phyloP scores from a whole-genome alignment of 2,113 vertebrate genomes.

The Catharus bicknelli region DNA sequence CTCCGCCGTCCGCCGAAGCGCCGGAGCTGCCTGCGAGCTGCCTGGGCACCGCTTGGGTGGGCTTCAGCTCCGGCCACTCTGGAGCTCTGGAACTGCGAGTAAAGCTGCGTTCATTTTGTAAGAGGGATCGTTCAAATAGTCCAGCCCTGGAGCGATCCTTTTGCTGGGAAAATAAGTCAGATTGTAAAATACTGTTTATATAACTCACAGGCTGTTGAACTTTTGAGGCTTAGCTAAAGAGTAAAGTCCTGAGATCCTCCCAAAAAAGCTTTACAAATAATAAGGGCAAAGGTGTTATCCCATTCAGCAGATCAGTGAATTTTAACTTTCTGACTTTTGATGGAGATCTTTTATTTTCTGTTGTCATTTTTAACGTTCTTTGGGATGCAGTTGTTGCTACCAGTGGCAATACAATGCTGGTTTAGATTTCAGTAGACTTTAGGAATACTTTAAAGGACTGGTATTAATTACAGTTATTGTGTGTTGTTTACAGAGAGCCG shows the following conservation, averaged over 20 bases:
- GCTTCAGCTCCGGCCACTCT: not conserved
- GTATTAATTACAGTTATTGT: constrained; percentile 45
- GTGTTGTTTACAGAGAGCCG: not conserved
- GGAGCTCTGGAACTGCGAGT: not conserved
- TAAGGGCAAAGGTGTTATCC: constrained; percentile 31
- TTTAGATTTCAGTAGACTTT: not conserved
- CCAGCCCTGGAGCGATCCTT: not conserved
- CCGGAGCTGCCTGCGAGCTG: not conserved
- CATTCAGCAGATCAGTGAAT: not conserved
- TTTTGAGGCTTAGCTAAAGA: constrained; percentile 32
- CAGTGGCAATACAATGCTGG: not conserved
- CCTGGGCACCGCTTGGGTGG: not conserved
- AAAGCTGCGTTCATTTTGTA: not conserved
- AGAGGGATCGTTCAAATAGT: not conserved
- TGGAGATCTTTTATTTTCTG: not conserved
- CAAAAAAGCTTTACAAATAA: constrained; percentile 14
- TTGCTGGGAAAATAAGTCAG: constrained; percentile 24
- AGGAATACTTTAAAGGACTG: constrained; percentile 13
- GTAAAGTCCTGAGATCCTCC: constrained; percentile 46
- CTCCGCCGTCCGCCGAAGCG: not conserved
- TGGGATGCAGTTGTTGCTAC: not conserved
- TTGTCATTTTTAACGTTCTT: not conserved
- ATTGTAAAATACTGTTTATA: constrained; percentile 44
- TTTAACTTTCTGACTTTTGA: not conserved
- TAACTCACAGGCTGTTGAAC: constrained; percentile 59